Conservation (phyloP, 2,888 invertebrate species). For the Electrophaes corylata region DNA sequence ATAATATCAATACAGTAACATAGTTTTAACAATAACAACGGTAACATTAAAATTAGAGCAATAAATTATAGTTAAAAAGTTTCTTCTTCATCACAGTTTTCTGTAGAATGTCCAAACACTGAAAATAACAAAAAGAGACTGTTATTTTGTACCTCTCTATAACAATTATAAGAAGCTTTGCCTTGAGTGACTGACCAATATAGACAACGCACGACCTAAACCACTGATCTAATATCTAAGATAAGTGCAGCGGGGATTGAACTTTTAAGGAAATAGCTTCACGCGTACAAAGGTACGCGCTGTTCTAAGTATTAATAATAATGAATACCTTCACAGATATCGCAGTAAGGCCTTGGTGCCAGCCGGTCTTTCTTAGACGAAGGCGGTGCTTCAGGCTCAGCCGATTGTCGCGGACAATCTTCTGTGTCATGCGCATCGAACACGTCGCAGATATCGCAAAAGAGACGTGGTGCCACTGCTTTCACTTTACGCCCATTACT, state of each 20-base stretch:
- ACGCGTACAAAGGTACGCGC: too few species aligned
- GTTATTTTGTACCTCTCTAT: too few species aligned
- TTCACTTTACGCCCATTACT: conserved; percentile 81
- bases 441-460: conserved; percentile 98
- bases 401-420: conserved; percentile 95
- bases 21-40: conserved; percentile 76
- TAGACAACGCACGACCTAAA: too few species aligned
- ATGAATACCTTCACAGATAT: conserved; percentile 96
- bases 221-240: too few species aligned
- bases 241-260: too few species aligned
- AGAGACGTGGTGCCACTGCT: conserved; percentile 90
- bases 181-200: too few species aligned
- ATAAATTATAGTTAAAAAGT: conserved; percentile 86
- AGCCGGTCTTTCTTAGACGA: conserved; percentile 46
- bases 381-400: conserved; percentile 77
- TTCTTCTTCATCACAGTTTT: conserved; percentile 94
- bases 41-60: conserved; percentile 74
- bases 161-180: too few species aligned
- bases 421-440: conserved; percentile 99
- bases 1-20: conserved; percentile 66
- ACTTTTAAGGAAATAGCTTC: too few species aligned
- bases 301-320: too few species aligned
- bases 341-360: conserved; percentile 92
- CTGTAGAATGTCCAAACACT: conserved; percentile 95
- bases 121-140: conserved; percentile 60